Evolutionary conservation across 2,113 vertebrate species (phyloP).

Genomic region (Gobius niger): DNA sequence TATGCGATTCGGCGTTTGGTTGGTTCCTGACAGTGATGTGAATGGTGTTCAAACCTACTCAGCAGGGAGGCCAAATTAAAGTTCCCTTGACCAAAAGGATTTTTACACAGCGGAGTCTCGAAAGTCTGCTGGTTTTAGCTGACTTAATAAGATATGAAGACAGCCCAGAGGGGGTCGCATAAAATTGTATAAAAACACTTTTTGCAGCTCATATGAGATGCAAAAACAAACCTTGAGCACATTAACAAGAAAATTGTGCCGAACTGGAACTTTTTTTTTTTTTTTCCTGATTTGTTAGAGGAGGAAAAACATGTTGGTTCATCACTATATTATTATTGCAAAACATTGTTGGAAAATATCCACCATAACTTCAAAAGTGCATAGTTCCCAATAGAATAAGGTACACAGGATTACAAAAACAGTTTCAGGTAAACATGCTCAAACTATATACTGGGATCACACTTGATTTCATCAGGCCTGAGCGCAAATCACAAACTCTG

Average conservation of each 20-base stretch:
- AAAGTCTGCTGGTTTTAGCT: conserved; percentile 17
- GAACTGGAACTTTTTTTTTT: not conserved
- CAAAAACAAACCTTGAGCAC: not conserved
- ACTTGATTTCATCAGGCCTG: conserved; percentile 1
- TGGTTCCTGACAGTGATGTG: conserved; percentile 58
- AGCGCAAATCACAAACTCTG: not conserved
- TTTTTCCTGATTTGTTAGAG: not conserved
- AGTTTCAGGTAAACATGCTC: not conserved
- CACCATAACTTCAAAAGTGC: not conserved
- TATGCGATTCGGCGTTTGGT: conserved; percentile 36
- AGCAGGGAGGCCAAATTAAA: conserved; percentile 53
- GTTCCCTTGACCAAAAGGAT: conserved; percentile 49
- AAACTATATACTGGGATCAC: not conserved
- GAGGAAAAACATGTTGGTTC: not conserved
- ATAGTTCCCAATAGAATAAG: not conserved
- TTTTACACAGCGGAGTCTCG: conserved; percentile 41
- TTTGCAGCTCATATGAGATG: not conserved
- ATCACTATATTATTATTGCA: not conserved
- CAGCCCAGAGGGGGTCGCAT: not conserved
- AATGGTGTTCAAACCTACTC: conserved; percentile 55
- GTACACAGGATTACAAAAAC: not conserved
- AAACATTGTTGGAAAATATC: conserved; percentile 1
- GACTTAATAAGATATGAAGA: conserved; percentile 1
- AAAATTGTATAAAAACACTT: not conserved
- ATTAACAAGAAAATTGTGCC: not conserved